Conservation (phyloP, 1,140 invertebrate species). For the Radopholus similis region DNA sequence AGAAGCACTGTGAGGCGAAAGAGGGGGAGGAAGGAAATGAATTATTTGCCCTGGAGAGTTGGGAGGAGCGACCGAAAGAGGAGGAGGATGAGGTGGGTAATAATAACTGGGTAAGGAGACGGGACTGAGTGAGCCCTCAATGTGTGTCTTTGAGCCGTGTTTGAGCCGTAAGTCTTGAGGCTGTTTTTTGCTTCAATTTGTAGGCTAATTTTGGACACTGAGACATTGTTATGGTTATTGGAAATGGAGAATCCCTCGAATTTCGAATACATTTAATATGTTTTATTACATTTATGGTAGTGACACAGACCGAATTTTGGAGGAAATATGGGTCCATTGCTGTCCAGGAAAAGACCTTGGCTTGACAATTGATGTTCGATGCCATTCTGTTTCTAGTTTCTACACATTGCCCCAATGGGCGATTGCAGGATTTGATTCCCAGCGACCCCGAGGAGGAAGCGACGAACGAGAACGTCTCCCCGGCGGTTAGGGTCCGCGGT, state of each 20-base stretch:
- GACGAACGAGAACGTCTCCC: neutral
- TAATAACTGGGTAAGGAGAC: neutral
- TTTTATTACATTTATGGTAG: too few species aligned
- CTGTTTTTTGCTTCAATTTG: neutral
- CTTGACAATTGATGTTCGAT: too few species aligned
- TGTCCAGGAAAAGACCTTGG: too few species aligned
- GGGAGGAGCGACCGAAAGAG: neutral
- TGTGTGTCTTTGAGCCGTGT: neutral
- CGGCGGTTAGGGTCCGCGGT: neutral
- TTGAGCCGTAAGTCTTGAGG: neutral
- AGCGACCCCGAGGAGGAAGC: constrained; percentile 18
- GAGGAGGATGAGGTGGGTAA: neutral
- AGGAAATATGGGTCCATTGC: neutral
- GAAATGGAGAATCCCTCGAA: too few species aligned
- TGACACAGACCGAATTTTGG: neutral
- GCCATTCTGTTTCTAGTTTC: too few species aligned
- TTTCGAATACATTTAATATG: too few species aligned
- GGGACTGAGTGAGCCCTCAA: too few species aligned
- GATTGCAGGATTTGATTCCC: constrained; percentile 27
- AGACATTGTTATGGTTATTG: too few species aligned
- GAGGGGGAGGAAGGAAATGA: constrained; percentile 1
- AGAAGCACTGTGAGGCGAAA: constrained; percentile 11
- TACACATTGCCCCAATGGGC: constrained; percentile 2
- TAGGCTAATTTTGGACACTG: too few species aligned
- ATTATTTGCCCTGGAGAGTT: too few species aligned